Conservation (phyloP, 2,113 vertebrate species). For the Chamaea fasciata region DNA sequence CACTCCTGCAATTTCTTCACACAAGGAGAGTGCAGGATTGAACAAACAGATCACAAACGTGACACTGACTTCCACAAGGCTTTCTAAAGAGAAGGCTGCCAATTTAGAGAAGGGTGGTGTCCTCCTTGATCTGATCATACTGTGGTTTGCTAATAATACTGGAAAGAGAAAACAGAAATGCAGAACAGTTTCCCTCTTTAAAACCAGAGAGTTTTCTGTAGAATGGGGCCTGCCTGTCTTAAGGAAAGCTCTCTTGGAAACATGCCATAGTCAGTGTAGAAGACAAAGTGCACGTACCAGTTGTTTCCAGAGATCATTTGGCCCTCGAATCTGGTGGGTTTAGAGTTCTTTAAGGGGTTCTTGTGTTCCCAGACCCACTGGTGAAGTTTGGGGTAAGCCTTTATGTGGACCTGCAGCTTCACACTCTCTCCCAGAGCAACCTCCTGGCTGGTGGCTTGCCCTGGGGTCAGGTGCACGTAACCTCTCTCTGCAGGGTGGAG, state of each 20-base stretch:
- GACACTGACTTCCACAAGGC: not conserved
- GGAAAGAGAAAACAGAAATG: not conserved
- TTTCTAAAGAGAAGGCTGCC: not conserved
- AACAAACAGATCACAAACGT: not conserved
- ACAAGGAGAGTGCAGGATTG: not conserved
- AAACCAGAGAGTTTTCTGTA: not conserved
- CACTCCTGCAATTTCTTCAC: not conserved
- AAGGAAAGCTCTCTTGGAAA: not conserved
- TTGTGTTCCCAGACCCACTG: constrained; percentile 73
- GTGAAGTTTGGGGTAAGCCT: constrained; percentile 83
- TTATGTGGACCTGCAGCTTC: constrained; percentile 74
- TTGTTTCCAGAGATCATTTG: constrained; percentile 17
- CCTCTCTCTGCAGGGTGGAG: constrained; percentile 77
- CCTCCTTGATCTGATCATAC: not conserved
- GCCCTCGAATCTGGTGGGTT: accelerated
- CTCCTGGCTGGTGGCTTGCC: constrained; percentile 70
- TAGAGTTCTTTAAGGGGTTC: constrained; percentile 13
- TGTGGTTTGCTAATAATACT: not conserved
- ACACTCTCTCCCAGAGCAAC: constrained; percentile 76
- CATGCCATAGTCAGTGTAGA: not conserved
- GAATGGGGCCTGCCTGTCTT: not conserved
- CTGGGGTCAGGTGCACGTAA: constrained; percentile 78
- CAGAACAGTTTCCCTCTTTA: not conserved
- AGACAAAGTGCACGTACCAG: not conserved
- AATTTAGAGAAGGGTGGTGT: not conserved